Percentiles rank a stretch among this genome's conserved stretches.
These are phyloP conservation scores for Abramis brama DNA, from an alignment of 2,113 vertebrate species.

Conservation along the genomic window DNA sequence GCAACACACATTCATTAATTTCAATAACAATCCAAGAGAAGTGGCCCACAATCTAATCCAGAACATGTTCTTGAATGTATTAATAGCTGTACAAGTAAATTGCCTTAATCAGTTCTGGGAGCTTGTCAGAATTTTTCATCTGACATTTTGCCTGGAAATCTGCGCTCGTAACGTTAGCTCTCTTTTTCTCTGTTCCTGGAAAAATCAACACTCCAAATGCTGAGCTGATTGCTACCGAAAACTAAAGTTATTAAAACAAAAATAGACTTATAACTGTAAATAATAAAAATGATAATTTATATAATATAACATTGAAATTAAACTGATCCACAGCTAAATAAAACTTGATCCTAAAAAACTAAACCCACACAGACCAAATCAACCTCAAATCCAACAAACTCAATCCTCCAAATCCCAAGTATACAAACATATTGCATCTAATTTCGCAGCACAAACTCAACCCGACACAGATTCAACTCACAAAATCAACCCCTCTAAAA, in stretches of 20 bases:
- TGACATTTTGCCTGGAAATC: background rate
- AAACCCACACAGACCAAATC: conserved; percentile 24
- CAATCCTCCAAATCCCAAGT: background rate
- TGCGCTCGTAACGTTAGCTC: background rate
- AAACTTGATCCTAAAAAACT: background rate
- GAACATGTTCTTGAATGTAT: background rate
- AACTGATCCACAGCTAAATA: background rate
- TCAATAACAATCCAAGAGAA: background rate
- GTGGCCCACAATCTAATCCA: background rate
- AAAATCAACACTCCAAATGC: background rate
- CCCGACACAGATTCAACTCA: background rate
- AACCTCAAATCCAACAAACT: background rate
- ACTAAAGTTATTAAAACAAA: background rate
- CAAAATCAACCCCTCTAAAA: background rate
- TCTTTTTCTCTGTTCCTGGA: background rate
- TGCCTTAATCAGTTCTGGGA: background rate
- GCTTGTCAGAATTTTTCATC: background rate
- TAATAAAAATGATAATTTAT: background rate
- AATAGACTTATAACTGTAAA: background rate
- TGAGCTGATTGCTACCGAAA: background rate
- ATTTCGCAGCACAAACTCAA: background rate
- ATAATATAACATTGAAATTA: background rate
- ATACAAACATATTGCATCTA: background rate
- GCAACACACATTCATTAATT: conserved; percentile 7
- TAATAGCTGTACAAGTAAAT: background rate